Base-by-base conservation (phyloP, 2,888 invertebrate species). In the Incurvaria masculella region DNA sequence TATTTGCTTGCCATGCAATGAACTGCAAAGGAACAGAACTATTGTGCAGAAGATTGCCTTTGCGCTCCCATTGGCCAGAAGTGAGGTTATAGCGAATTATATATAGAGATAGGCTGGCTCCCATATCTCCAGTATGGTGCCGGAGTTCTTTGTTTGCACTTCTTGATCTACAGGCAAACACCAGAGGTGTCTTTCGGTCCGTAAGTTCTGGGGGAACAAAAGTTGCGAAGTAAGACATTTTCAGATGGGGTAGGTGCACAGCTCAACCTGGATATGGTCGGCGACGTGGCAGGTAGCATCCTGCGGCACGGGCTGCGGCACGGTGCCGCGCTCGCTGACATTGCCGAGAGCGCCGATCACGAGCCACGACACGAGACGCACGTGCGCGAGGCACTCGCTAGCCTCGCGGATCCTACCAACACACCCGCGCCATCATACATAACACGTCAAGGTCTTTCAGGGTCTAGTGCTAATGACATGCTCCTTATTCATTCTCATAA, bases 271-370 rank as follows among this genome's bases (percentile, higher is more conserved):
- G 56, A 99, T 88, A 64, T 97, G 96, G 76, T 99, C 98, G 40
- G 97, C 96, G 63, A 99, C 91, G 70, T 96, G 94, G 62, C 94
- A 94, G 44, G 94, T 94, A 43, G 94, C 94, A 72, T 98, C 97
- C 64, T 97, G 90, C 4, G 97, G 97, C 55, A 99, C 89, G 1
- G 98, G 97, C 60, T 90, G 90, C 57, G 85, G 83, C 64, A 51
- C 69, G 63, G 48, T 69, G 49, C 57, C 62, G 49, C 69, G 63
- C 11, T 41, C 41, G 1, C 90, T 87, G 42, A 89, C 88, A 69
- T 94, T 93, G 47, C 89, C 93, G 49, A 99, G 82, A n/a, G 97
- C 93, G 39, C 98, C 98, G 61, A 98, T 81, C 60, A 98, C 80
- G 50, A 99, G 76, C 99, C 99, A 99, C 1, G 97, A 97, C 47